Base-by-base conservation (phyloP, 2,113 vertebrate genomes). In the Leptosomus discolor region DNA sequence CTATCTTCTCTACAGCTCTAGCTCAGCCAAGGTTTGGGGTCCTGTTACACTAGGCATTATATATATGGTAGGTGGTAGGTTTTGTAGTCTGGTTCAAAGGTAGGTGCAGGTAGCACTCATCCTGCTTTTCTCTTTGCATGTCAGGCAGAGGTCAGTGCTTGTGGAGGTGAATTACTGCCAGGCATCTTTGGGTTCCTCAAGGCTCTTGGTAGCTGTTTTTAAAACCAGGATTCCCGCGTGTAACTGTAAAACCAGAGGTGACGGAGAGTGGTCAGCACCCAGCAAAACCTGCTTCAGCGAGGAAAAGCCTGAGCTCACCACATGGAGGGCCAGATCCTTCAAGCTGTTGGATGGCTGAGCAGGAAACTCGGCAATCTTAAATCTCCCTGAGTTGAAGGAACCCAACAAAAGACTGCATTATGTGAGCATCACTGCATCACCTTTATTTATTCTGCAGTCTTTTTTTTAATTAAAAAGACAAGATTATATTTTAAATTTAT, bases 241-340 rank as follows among this genome's bases (percentile, higher is more conserved):
- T 60, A 46, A 65, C 43, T 24, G 23, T 58, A 68, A 96, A 87
- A 85, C 26, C 53, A 88, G 71, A 83, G 39, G 50, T 80, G 45
- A 46, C 30, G 4, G 2, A 80, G 53, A 51, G 34, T 29, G 39
- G 57, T 50, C 32, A 39, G 70, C 36, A 88, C 39, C 70, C 5
- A 1, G 27, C 23, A 67, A 90, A 70, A 82, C 16, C 50, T 79
- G 32, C n/a, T 39, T 24, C 46, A 27, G 51, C 29, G 37, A 41
- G 45, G 58, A 37, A 69, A 36, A 67, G n/a, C n/a, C 36, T 53
- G 43, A 87, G 73, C 41, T 89, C 51, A 45, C 13, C 50, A 46
- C 39, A 61, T 3, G 46, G 46, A 68, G 39, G 34, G n/a, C 20
- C 65, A 64, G 20, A 78, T 30, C 24, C 60, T 79, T 53, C 27